Base-by-base conservation (phyloP, 1,140 invertebrate genomes). In the Drosophila busckii region DNA sequence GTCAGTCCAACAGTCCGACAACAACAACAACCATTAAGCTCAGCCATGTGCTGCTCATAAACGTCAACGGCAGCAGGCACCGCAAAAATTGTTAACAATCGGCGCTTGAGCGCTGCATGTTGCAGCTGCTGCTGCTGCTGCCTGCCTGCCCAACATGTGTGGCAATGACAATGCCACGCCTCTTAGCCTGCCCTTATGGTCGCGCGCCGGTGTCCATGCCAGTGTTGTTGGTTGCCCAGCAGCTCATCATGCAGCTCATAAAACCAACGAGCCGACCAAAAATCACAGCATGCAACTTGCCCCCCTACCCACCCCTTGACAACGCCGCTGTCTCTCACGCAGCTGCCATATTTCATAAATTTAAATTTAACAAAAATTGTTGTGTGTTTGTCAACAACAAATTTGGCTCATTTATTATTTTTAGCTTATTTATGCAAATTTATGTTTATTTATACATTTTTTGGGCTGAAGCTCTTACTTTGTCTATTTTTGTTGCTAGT, bases 61-160 rank as follows among this genome's bases (percentile, higher is more conserved):
- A 83, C 65, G 76, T 82, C 70, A 82, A 83, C 75, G 70, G 55
- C 75, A 59, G 52, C 75, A 40, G 69, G 70, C 75, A 75, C 75
- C 75, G 64, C 75, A 70, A 54, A n/a, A 73, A 82, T 73, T 82
- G 75, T 80, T 80, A 80, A 82, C 73, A 66, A 69, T 55, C 40
- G 63, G 31, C 73, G 31, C 73, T 73, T 82, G 69, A 53, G 48
- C 61, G 58, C 58, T 52, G 45, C 46, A 45, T n/a, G 15, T 15
- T 5, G 8, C 19, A n/a, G 35, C 10, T 25, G 37, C 10, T 25
- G 6, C 25, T 29, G 9, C 16, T 16, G 9, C 17, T 15, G 10
- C 22, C 1, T 4, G 3, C 7, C 9, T 15, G n/a, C 9, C n/a
- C 22, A 17, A 1, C 37, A 37, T 26, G 37, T 45, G 38, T 68